Evolutionary conservation across 2,888 invertebrate species (phyloP).

Genomic region (Minunthozetes semirufus): DNA sequence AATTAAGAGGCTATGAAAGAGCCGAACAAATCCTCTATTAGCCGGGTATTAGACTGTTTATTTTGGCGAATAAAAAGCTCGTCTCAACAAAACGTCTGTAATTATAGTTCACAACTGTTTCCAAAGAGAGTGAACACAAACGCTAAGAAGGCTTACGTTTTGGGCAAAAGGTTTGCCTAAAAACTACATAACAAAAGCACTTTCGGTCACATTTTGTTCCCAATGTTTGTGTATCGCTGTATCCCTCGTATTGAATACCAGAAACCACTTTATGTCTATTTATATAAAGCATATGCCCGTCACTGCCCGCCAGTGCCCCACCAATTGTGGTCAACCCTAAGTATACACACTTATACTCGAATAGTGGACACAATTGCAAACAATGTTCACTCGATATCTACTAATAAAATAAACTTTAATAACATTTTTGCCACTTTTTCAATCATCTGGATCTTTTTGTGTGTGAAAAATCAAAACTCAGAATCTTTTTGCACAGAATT

Average conservation of each 20-base stretch:
- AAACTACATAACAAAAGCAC: slow-evolving; percentile 30
- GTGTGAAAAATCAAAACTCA: neutral
- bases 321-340: slow-evolving; percentile 26
- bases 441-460: neutral
- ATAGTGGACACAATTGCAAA: slow-evolving; percentile 7
- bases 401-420: slow-evolving; percentile 8
- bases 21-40: slow-evolving; percentile 22
- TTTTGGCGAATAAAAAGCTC: slow-evolving; percentile 21
- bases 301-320: neutral
- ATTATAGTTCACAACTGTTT: slow-evolving; percentile 29
- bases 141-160: slow-evolving; percentile 27
- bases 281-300: slow-evolving; percentile 17
- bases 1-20: slow-evolving; percentile 30
- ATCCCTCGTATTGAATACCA: slow-evolving; percentile 23
- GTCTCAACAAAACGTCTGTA: slow-evolving; percentile 22
- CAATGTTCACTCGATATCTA: neutral
- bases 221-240: slow-evolving; percentile 4
- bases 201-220: neutral
- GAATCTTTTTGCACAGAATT: too few relatives aligned
- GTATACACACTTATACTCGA: slow-evolving; percentile 19
- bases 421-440: slow-evolving; percentile 4
- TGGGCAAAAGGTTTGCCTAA: slow-evolving; percentile 4
- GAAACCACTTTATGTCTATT: slow-evolving; percentile 28
- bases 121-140: slow-evolving; percentile 3
- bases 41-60: slow-evolving; percentile 31